A percentile compares a stretch with the other conserved stretches of the same genome.
Conservation (phyloP, 2,888 invertebrate genomes). For the Acronicta psi region DNA sequence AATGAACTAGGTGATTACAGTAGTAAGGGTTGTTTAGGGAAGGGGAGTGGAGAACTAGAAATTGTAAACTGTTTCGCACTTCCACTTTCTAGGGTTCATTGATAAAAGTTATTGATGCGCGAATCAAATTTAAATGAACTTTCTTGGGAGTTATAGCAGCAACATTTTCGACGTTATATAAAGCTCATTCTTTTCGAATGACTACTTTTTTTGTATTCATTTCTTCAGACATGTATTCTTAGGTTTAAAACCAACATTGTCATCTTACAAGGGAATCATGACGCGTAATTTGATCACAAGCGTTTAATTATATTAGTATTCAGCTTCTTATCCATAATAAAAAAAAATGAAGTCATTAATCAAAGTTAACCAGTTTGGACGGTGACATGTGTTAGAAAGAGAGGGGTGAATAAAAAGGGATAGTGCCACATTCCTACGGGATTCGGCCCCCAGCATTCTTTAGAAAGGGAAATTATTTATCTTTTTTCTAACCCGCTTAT, state of each 20-base stretch:
- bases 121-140: no score
- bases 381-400: slow-evolving; percentile 52
- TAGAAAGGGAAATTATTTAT: slow-evolving; percentile 79
- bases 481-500: slow-evolving; percentile 69
- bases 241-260: slow-evolving; percentile 1
- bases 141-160: no score
- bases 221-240: background rate
- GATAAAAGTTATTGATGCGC: background rate
- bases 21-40: slow-evolving; percentile 14
- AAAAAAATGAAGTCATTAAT: slow-evolving; percentile 75
- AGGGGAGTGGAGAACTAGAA: background rate
- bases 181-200: no score
- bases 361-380: slow-evolving; percentile 79
- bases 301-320: slow-evolving; percentile 75
- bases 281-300: slow-evolving; percentile 19
- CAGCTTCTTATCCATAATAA: slow-evolving; percentile 67
- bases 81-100: slow-evolving; percentile 5
- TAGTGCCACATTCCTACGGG: slow-evolving; percentile 77
- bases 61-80: no score
- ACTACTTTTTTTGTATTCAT: background rate
- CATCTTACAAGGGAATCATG: slow-evolving; percentile 15
- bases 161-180: no score
- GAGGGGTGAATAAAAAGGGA: slow-evolving; percentile 70
- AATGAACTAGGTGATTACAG: slow-evolving; percentile 20
- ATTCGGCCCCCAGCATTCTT: slow-evolving; percentile 71